Evolutionary conservation across 2,888 invertebrate species (phyloP).

Genomic region (Dynastes grantii): DNA sequence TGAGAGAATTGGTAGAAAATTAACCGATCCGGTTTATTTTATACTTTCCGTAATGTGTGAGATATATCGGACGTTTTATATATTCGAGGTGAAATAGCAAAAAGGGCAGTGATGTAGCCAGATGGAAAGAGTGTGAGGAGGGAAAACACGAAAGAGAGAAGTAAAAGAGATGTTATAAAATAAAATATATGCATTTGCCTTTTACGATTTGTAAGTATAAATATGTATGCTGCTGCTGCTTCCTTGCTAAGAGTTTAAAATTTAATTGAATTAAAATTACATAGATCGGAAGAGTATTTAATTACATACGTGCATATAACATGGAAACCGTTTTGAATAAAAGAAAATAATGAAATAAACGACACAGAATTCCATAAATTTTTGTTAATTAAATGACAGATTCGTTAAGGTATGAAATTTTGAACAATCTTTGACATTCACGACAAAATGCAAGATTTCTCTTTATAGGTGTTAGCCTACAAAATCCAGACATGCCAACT

Average conservation of each 20-base stretch:
- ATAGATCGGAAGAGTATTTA: conserved; percentile 2
- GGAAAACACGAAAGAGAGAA: conserved; percentile 8
- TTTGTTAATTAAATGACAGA: no score
- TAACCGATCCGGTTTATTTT: conserved; percentile 46
- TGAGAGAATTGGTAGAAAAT: conserved; percentile 41
- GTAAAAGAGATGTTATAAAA: not conserved
- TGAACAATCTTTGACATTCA: no score
- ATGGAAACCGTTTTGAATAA: not conserved
- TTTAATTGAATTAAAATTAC: conserved; percentile 36
- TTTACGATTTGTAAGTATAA: conserved; percentile 28
- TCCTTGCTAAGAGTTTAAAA: conserved; percentile 7
- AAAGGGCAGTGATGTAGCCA: not conserved
- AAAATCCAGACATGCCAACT: no score
- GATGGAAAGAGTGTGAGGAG: not conserved
- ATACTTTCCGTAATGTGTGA: conserved; percentile 43
- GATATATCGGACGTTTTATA: conserved; percentile 40
- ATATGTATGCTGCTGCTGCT: conserved; percentile 17
- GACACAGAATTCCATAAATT: no score
- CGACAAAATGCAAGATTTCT: no score
- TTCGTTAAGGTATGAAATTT: no score
- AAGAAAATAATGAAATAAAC: not conserved
- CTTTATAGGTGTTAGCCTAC: no score
- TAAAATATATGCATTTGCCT: conserved; percentile 34
- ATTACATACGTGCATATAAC: not conserved
- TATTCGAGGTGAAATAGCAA: conserved; percentile 13